Evolutionary conservation across 2,888 invertebrate species (phyloP).

Genomic region (Reticulitermes lucifugus): DNA sequence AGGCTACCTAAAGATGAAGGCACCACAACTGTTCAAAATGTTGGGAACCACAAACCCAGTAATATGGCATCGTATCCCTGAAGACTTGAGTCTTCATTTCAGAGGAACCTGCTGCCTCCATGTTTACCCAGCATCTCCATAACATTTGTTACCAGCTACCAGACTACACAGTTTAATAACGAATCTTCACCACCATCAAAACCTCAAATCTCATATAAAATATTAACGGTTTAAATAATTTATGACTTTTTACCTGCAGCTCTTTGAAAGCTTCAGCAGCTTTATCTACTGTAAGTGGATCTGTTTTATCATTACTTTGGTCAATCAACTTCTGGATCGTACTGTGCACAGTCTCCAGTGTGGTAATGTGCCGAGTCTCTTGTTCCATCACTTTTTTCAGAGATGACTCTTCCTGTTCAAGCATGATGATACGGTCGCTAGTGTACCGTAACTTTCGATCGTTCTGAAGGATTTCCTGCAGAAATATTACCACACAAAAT

Average conservation of each 20-base stretch:
- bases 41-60: too few relatives aligned
- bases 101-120: too few relatives aligned
- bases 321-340: slow-evolving; percentile 74
- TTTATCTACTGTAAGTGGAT: slow-evolving; percentile 70
- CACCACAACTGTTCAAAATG: too few relatives aligned
- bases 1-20: too few relatives aligned
- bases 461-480: slow-evolving; percentile 86
- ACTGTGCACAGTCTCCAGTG: slow-evolving; percentile 75
- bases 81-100: too few relatives aligned
- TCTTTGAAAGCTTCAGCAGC: slow-evolving; percentile 70
- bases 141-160: too few relatives aligned
- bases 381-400: slow-evolving; percentile 75
- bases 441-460: slow-evolving; percentile 82
- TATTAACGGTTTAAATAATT: background rate
- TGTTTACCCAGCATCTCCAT: too few relatives aligned
- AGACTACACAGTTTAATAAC: too few relatives aligned
- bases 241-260: slow-evolving; percentile 64
- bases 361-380: slow-evolving; percentile 79
- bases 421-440: slow-evolving; percentile 80
- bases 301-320: slow-evolving; percentile 61
- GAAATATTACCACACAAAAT: too few relatives aligned
- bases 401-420: slow-evolving; percentile 83
- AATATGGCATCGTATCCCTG: too few relatives aligned
- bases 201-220: too few relatives aligned
- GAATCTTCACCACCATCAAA: too few relatives aligned